Evolutionary conservation across 2,113 vertebrate species (phyloP).

Genomic region (Tragelaphus strepsiceros): DNA sequence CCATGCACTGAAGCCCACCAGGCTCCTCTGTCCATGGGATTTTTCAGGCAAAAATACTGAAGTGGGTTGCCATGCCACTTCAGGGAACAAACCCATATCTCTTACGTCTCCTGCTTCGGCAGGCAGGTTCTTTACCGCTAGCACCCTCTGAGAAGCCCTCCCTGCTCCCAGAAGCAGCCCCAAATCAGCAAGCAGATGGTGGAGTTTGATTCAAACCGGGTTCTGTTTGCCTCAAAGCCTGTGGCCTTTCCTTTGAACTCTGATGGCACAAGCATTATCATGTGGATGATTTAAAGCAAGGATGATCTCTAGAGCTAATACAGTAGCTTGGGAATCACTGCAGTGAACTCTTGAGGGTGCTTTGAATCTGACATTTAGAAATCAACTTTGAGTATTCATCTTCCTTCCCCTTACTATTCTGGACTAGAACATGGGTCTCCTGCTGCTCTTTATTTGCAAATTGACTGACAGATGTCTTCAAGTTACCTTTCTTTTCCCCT

Average conservation of each 20-base stretch:
- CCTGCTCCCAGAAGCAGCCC: not conserved
- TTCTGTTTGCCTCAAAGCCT: not conserved
- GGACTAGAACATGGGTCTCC: not conserved
- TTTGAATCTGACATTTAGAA: slow-evolving; percentile 54
- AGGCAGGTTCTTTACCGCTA: not conserved
- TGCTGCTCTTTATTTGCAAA: not conserved
- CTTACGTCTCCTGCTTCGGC: not conserved
- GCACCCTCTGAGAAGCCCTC: not conserved
- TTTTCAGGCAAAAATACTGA: not conserved
- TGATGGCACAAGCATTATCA: not conserved
- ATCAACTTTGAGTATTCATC: not conserved
- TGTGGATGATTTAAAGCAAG: not conserved
- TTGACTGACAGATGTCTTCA: not conserved
- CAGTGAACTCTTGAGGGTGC: not conserved
- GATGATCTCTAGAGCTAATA: not conserved
- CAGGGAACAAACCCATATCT: not conserved
- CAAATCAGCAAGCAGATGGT: not conserved
- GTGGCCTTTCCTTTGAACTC: not conserved
- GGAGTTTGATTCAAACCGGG: not conserved
- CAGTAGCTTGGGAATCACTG: not conserved
- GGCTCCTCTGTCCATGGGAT: not conserved
- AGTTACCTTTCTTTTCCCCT: not conserved
- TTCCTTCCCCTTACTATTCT: slow-evolving; percentile 11
- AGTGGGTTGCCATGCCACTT: not conserved
- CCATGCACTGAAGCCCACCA: not conserved